A percentile compares a stretch with the other conserved stretches of the same genome.
These are phyloP conservation scores for Rhagologus leucostigma DNA, from an alignment of 2,113 vertebrate species.

Conservation along the genomic window DNA sequence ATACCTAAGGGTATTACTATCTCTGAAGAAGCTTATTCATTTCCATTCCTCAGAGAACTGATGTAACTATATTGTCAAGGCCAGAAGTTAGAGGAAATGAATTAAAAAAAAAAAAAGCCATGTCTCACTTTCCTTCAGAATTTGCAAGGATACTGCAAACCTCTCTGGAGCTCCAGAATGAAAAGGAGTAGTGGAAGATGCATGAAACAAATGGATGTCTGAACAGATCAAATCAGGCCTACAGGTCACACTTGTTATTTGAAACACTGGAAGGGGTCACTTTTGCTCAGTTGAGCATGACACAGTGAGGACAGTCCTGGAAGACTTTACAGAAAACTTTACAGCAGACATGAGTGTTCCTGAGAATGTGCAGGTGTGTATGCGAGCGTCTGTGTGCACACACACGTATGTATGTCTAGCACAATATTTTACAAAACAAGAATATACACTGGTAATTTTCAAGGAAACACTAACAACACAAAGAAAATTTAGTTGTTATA, in stretches of 20 bases:
- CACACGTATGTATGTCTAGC: background rate
- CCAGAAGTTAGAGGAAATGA: background rate
- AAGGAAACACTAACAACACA: background rate
- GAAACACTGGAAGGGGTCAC: background rate
- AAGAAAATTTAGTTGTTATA: background rate
- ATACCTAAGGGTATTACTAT: background rate
- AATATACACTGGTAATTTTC: background rate
- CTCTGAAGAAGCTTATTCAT: background rate
- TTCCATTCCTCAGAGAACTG: background rate
- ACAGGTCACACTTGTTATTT: background rate
- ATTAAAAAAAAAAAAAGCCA: background rate
- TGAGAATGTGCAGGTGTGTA: background rate
- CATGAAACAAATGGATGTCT: background rate
- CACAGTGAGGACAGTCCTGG: background rate
- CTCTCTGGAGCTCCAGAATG: background rate
- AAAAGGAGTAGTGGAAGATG: background rate
- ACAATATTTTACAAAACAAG: background rate
- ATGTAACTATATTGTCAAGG: background rate
- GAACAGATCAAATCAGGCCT: background rate
- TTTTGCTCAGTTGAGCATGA: background rate
- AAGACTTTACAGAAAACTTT: background rate
- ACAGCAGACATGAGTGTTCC: background rate
- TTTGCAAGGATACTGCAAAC: background rate
- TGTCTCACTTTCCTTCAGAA: background rate
- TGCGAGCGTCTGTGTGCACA: background rate